These are phyloP conservation scores for Ophiothrix spiculata DNA, from an alignment of 35 echinoderm and acorn worm genomes.

Conservation along the genomic window DNA sequence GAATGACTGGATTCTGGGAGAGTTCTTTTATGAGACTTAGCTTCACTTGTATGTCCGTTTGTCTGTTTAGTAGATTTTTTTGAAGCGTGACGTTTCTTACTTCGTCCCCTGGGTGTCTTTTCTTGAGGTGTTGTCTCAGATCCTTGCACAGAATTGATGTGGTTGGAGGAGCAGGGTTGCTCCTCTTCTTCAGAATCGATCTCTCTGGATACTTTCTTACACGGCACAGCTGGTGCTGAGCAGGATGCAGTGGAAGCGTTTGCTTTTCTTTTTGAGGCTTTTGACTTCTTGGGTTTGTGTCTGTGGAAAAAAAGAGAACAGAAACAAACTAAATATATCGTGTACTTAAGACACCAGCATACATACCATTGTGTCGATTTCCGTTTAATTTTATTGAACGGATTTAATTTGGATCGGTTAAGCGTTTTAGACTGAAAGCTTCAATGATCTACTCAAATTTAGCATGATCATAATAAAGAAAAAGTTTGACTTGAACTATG, in stretches of 20 bases:
- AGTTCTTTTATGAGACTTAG: background rate
- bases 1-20: background rate
- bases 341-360: no score
- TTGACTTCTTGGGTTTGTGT: slow-evolving; percentile 1
- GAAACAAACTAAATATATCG: no score
- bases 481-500: no score
- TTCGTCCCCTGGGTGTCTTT: background rate
- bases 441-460: no score
- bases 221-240: background rate
- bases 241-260: background rate
- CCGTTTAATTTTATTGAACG: no score
- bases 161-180: background rate
- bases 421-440: no score
- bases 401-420: no score
- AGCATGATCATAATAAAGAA: no score
- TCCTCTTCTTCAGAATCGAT: background rate
- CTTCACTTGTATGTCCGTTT: background rate
- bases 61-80: background rate
- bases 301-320: background rate
- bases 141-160: background rate
- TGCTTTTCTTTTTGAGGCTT: background rate
- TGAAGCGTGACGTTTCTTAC: background rate
- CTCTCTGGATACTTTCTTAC: background rate
- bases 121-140: background rate
- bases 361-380: no score